Evolutionary conservation across 2,888 invertebrate genomes (phyloP), one percentile per base, ranked within the genome.

Genomic region (Cylloceria caligata): DNA sequence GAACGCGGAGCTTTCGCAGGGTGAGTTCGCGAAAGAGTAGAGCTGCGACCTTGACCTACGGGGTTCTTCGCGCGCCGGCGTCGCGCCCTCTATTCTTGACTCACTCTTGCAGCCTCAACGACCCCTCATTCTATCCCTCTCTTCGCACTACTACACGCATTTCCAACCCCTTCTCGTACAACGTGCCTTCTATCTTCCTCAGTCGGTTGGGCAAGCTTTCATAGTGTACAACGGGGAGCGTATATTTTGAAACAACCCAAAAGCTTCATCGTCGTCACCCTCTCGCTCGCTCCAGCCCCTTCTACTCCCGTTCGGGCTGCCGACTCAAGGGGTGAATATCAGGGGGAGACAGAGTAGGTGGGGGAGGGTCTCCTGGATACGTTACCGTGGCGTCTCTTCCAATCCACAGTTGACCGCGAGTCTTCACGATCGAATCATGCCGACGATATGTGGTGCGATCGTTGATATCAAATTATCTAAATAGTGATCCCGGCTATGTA

Each of bases 301-400:
- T 34, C 34, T 6, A 57, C n/a, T 34, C 57, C 60, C 94, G 94
- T 89, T 94, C 57, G 24, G 94, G 69, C 92, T 94, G 87, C 95
- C 94, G 47, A 87, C 95, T 83, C 89, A 94, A 75, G 94, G 93
- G 91, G 93, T 93, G 88, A 87, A 82, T 78, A 72, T 71, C 57
- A 62, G 62, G 39, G 69, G 75, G 34, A 42, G 76, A 34, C 19
- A 16, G 55, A 65, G 60, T 57, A 36, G 71, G 36, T 62, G 74
- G 69, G 72, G 73, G 75, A 78, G 72, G 78, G 78, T 85, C 80
- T 83, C 81, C 80, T 85, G 83, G 85, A 81, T 83, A 85, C 83
- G 78, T 83, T 83, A 27, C 73, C 83, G 73, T 80, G 83, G 81
- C 81, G 83, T 81, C 76, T 86, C 74, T 79, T 36, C 73, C 68